Evolutionary conservation across 1,140 invertebrate species (phyloP).

Genomic region (Drosophila biarmipes): DNA sequence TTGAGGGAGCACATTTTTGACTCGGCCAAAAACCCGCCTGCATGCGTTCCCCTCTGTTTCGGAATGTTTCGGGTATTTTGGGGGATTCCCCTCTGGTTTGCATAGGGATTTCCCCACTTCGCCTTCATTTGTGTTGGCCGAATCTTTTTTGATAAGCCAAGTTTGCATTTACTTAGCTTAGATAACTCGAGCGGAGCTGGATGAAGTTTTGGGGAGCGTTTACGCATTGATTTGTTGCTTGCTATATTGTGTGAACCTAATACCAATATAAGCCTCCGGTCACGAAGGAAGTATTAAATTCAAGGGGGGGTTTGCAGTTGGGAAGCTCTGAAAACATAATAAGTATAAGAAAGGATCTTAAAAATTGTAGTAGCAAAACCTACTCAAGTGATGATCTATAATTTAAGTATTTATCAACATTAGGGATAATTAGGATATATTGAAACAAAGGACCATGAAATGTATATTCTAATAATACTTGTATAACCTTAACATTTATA

Average conservation of each 20-base stretch:
- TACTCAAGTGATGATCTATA: no score
- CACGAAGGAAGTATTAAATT: neutral
- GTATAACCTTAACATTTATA: no score
- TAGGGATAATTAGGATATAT: no score
- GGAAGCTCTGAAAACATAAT: no score
- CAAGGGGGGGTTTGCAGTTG: no score
- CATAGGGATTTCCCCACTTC: conserved; percentile 6
- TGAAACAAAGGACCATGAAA: no score
- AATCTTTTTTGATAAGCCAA: conserved; percentile 30
- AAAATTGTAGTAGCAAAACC: no score
- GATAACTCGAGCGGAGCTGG: conserved; percentile 2
- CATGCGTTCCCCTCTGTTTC: conserved; percentile 15
- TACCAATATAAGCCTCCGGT: neutral
- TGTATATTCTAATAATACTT: no score
- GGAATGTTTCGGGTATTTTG: neutral
- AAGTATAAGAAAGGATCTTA: no score
- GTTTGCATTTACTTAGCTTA: conserved; percentile 60
- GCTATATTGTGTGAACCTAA: conserved; percentile 4
- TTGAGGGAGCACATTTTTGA: conserved; percentile 60
- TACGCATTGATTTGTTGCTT: conserved; percentile 13
- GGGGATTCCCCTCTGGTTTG: conserved; percentile 10
- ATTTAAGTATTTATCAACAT: no score
- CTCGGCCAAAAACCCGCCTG: conserved; percentile 21
- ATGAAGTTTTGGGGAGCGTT: neutral
- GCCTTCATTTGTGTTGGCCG: conserved; percentile 14